Evolutionary conservation across 2,888 invertebrate genomes (phyloP), one percentile per base, ranked within the genome.

Genomic region (Lasioglossum figueresi): DNA sequence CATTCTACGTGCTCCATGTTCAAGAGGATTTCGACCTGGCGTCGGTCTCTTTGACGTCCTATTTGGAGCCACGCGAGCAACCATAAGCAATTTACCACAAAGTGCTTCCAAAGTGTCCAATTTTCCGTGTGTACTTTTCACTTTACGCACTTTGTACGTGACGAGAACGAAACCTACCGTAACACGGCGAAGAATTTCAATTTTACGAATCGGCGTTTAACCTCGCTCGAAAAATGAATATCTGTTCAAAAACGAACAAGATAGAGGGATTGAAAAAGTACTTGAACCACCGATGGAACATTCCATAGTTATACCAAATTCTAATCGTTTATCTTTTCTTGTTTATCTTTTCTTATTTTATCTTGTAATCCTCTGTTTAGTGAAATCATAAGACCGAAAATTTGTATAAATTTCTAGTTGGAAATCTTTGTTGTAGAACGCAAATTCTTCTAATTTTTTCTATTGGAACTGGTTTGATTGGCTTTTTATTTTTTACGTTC

Each of bases 31-130:
- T 70, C 80, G 72, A 78, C 68, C 72, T 75, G 70, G 82, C 75
- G 68, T 78, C 79, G 80, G 68, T 74, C 82, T 80, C 80, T 86
- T 86, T 80, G 85, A 85, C 79, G 52, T 76, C 66, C 76, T 75
- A 85, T 84, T 84, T 71, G 78, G 75, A 74, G 59, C 66, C 79
- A 66, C 48, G 48, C 52, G 75, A 79, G 76, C 56, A 82, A 66
- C 79, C 75, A 83, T 83, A 84, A 83, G 72, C 76, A 83, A 84
- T 84, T 84, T 56, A 34, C 79, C 71, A 79, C 71, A 37, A 56
- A 83, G 83, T 66, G 79, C 75, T n/a, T 48, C 45, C 63, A 75
- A 75, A 83, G 75, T 82, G 80, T 66, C 19, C 63, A 43, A 72
- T 63, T 75, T 72, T n/a, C 80, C 52, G 16, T 80, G 63, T 63